Base-by-base conservation (phyloP, 2,113 vertebrate genomes). In the Trachemys scripta region DNA sequence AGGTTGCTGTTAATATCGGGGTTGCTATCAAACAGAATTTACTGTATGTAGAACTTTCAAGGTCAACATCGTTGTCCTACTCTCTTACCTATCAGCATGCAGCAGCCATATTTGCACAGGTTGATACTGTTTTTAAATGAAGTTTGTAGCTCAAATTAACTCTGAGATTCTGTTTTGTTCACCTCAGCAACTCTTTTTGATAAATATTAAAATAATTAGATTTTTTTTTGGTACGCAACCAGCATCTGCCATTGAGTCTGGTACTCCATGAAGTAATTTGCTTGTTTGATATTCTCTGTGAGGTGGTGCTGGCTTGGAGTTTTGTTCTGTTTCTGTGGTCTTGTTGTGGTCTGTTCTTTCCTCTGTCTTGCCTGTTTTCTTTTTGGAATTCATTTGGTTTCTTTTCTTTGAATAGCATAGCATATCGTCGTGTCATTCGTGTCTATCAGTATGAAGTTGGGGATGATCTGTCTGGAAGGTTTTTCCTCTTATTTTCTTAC, bases 401-500 rank as follows among this genome's bases (percentile, higher is more conserved):
- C 98, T 98, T 98, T 98, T 98, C 98, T 99, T 98, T 98, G 97
- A 98, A 95, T 99, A 99, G 99, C 99, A 99, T 99, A 99, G 99
- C 99, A 5, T 99, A 99, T 97, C 99, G 99, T 89, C 99, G 99
- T 98, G 99, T 99, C 99, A 99, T 99, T 98, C 99, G 98, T 99
- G 99, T 99, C 98, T 99, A 98, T 99, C 99, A 99, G 98, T 99
- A 99, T 99, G 99, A 99, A 99, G 99, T 99, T 98, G 99, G 99
- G 98, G 99, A 99, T 99, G 99, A 99, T 99, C 99, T 99, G 97
- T 99, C 99, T 98, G 99, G 99, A 99, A 99, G 99, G 99, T 99
- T 99, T 98, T 98, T 98, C 98, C 97, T 98, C 98, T 94, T 98
- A 98, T 98, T 98, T 98, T 97, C 98, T 98, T 98, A 95, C 91